These are phyloP conservation scores for Thumatha senex DNA, from an alignment of 2,888 invertebrate genomes.

Conservation along the genomic window DNA sequence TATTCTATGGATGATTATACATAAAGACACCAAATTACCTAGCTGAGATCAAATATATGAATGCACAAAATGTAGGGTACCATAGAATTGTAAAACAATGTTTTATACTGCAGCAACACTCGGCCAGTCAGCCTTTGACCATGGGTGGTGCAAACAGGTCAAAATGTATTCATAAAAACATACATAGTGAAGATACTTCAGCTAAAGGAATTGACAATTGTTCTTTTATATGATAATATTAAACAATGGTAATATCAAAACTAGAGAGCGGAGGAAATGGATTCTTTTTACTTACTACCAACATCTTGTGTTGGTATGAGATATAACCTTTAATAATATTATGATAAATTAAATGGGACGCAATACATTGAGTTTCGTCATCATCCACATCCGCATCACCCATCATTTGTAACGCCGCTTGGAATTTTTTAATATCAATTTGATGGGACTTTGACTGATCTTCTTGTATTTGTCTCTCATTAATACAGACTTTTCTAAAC, in stretches of 20 bases:
- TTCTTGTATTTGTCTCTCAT: slow-evolving; percentile 13
- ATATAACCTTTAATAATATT: slow-evolving; percentile 99
- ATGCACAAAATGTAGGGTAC: too few species aligned
- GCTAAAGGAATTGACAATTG: too few species aligned
- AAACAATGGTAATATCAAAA: slow-evolving; percentile 50
- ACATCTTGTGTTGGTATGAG: slow-evolving; percentile 97
- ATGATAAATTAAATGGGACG: slow-evolving; percentile 98
- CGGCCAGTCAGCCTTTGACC: too few species aligned
- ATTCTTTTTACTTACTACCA: slow-evolving; percentile 98
- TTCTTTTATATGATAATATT: neutral
- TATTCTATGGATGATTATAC: too few species aligned
- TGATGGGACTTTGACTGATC: slow-evolving; percentile 87
- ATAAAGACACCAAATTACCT: too few species aligned
- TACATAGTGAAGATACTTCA: too few species aligned
- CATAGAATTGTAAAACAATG: too few species aligned
- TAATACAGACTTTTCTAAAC: slow-evolving; percentile 91
- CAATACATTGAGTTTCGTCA: slow-evolving; percentile 97
- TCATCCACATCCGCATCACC: slow-evolving; percentile 94
- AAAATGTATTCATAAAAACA: too few species aligned
- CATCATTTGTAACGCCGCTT: slow-evolving; percentile 91
- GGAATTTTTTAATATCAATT: slow-evolving; percentile 93
- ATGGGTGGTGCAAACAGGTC: too few species aligned
- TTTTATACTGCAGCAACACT: too few species aligned
- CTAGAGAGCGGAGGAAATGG: slow-evolving; percentile 93
- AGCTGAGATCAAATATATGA: too few species aligned